Evolutionary conservation across 2,797 vertebrate species (phyloP).

Genomic region (Taenioides sp.): DNA sequence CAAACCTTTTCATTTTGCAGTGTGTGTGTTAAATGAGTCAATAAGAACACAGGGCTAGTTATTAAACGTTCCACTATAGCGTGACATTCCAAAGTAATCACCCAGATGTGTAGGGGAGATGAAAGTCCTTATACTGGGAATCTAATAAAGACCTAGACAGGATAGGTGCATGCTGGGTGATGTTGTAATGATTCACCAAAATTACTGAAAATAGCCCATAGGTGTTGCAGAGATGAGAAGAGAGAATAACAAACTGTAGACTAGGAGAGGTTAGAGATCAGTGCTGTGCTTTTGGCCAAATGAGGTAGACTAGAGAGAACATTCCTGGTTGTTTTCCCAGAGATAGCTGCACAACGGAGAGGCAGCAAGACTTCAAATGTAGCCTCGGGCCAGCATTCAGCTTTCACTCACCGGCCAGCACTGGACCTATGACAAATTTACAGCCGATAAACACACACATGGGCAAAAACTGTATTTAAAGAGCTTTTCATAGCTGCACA

Average conservation of each 20-base stretch:
- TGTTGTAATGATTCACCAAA: slow-evolving; percentile 29
- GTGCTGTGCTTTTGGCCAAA: slow-evolving; percentile 31
- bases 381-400: slow-evolving; percentile 52
- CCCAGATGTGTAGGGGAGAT: slow-evolving; percentile 51
- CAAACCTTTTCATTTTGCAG: slow-evolving; percentile 2
- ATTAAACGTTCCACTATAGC: slow-evolving; percentile 50
- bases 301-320: slow-evolving; percentile 47
- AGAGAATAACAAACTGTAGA: slow-evolving; percentile 22
- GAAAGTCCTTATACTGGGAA: slow-evolving; percentile 32
- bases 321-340: slow-evolving; percentile 63
- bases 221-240: slow-evolving; percentile 8
- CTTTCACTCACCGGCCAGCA: slow-evolving; percentile 23
- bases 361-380: slow-evolving; percentile 60
- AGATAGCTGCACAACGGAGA: slow-evolving; percentile 54
- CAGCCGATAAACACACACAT: slow-evolving; percentile 21
- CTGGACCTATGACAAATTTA: slow-evolving; percentile 35
- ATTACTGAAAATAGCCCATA: slow-evolving; percentile 25
- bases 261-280: slow-evolving; percentile 23
- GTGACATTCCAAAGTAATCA: slow-evolving; percentile 56
- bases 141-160: slow-evolving; percentile 25
- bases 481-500: neutral
- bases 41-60: slow-evolving; percentile 26
- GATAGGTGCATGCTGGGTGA: slow-evolving; percentile 28
- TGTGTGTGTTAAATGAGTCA: slow-evolving; percentile 28
- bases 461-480: neutral